Percentiles rank a stretch among this genome's conserved stretches.
phyloP scores from a whole-genome alignment of 2,888 invertebrate genomes.

The Ormyrus thymus region DNA sequence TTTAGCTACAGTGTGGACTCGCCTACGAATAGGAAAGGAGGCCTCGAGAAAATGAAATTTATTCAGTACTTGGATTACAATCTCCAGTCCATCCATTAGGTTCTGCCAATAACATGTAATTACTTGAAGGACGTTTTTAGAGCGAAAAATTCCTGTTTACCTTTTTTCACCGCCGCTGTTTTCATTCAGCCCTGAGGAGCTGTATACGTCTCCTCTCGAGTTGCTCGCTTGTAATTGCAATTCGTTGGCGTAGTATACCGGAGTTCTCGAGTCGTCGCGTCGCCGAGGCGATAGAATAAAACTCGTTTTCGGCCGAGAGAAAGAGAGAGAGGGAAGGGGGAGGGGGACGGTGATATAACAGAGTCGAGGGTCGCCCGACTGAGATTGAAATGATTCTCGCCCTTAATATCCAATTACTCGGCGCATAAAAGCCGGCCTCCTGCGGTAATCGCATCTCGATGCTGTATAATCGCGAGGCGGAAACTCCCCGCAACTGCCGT shows the following conservation, averaged over 20 bases:
- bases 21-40: too few species aligned
- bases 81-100: background rate
- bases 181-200: background rate
- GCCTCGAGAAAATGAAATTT: slow-evolving; percentile 9
- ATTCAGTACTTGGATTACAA: background rate
- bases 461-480: background rate
- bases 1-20: too few species aligned
- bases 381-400: slow-evolving; percentile 29
- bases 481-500: background rate
- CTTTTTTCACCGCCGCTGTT: background rate
- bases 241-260: slow-evolving; percentile 8
- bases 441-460: slow-evolving; percentile 13
- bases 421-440: background rate
- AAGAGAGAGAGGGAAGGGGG: background rate
- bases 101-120: slow-evolving; percentile 39
- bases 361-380: background rate
- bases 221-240: slow-evolving; percentile 38
- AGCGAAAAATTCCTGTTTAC: slow-evolving; percentile 3
- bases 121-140: slow-evolving; percentile 10
- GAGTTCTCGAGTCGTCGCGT: slow-evolving; percentile 19
- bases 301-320: slow-evolving; percentile 25
- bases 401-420: slow-evolving; percentile 45
- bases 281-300: slow-evolving; percentile 43
- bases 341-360: slow-evolving; percentile 2
- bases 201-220: background rate